Percentiles rank a stretch among this genome's conserved stretches.
Conservation (phyloP, 1,140 invertebrate genomes). For the Hyles vespertilio region DNA sequence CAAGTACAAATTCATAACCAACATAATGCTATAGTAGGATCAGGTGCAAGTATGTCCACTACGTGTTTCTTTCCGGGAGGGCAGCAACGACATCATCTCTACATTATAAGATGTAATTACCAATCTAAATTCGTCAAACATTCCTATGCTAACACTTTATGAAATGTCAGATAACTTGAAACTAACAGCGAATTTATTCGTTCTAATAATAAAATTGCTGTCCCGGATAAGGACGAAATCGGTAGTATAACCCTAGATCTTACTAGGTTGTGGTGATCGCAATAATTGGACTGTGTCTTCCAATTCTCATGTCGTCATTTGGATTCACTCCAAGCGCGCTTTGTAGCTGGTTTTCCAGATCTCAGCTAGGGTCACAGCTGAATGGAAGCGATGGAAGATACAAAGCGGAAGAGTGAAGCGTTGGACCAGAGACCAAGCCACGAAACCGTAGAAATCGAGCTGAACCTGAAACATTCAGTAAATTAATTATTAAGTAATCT, state of each 20-base stretch:
- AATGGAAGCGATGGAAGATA: conserved; percentile 98
- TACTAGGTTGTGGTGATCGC: conserved; percentile 29
- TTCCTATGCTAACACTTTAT: conserved; percentile 42
- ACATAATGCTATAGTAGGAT: conserved; percentile 27
- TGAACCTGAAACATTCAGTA: conserved; percentile 77
- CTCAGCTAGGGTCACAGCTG: conserved; percentile 96
- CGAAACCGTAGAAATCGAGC: conserved; percentile 94
- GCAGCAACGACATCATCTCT: conserved; percentile 32
- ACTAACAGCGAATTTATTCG: conserved; percentile 49
- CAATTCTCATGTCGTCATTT: conserved; percentile 13
- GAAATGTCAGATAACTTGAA: conserved; percentile 50
- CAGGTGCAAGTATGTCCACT: conserved; percentile 16
- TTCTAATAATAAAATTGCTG: conserved; percentile 59
- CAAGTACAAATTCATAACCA: conserved; percentile 33
- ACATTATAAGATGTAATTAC: conserved; percentile 26
- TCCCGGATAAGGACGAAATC: conserved; percentile 67
- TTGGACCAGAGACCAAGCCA: conserved; percentile 96
- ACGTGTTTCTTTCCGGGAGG: conserved; percentile 41
- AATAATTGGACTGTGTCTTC: conserved; percentile 36
- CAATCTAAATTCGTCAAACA: conserved; percentile 41
- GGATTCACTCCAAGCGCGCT: conserved; percentile 85
- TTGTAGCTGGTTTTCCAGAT: conserved; percentile 99
- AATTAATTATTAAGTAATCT: no score
- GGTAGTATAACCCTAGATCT: conserved; percentile 31
- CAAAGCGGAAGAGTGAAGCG: conserved; percentile 94